Evolutionary conservation across 2,113 vertebrate genomes (phyloP), one percentile per base, ranked within the genome.

Genomic region (Vulpes vulpes): DNA sequence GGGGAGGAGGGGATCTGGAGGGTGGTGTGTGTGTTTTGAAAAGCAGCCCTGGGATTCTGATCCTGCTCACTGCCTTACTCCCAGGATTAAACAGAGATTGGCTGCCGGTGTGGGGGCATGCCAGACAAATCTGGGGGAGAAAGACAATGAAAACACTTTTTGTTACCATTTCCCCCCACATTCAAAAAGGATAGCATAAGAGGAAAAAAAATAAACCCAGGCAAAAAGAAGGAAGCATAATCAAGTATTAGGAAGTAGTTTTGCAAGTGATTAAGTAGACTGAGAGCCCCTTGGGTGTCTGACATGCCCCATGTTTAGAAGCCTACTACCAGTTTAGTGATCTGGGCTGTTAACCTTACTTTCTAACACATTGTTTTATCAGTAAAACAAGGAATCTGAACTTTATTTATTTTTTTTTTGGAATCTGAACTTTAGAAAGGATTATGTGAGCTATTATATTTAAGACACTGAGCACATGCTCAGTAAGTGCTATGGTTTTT

Each of bases 361-460:
- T 30, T 60, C 25, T 65, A 73, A 71, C 62, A 87, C 16, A 65
- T 14, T 57, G 16, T 86, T 49, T 84, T 69, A 53, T 79, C 62
- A 90, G 19, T 57, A 60, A 89, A 55, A 55, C 32, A 96, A 95
- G 59, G 84, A 80, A 69, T 43, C 25, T 96, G 84, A 83, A 53
- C 35, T 93, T 78, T 76, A 64, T n/a, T n/a, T n/a, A n/a, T n/a
- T n/a, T n/a, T n/a, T n/a, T n/a, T n/a, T n/a, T n/a, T n/a, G 59
- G 84, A 80, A 69, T 43, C 25, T 96, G 84, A 83, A 53, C 35
- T 93, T 78, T 76, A 64, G 32, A 80, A 79, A 80, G 19, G 20
- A 85, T 51, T 89, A 64, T 59, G 16, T 27, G 22, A 89, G 83
- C 64, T n/a, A 19, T 74, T 62, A 51, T 35, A 71, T 71, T 14